Conservation (phyloP, 2,888 invertebrate species). For the Nebria salina region DNA sequence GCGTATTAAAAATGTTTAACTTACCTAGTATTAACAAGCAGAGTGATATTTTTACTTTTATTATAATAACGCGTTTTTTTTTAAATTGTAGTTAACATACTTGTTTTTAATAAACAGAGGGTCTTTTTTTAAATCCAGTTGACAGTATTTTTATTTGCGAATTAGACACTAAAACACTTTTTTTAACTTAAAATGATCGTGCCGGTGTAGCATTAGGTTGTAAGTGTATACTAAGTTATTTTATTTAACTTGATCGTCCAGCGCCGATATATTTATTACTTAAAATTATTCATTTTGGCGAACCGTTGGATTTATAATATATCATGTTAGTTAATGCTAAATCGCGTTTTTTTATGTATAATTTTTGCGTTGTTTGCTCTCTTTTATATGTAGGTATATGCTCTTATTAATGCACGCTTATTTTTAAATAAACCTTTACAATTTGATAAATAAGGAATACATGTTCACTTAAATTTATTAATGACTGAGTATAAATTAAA, state of each 20-base stretch:
- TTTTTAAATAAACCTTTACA: neutral
- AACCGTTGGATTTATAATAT: conserved; percentile 12
- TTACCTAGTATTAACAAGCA: conserved; percentile 60
- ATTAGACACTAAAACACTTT: conserved; percentile 20
- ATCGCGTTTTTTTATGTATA: conserved; percentile 1
- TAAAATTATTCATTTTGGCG: conserved; percentile 31
- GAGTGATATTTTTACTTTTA: conserved; percentile 60
- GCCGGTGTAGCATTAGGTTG: conserved; percentile 24
- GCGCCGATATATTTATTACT: conserved; percentile 43
- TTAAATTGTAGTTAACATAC: conserved; percentile 48
- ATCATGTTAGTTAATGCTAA: conserved; percentile 6
- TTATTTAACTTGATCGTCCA: conserved; percentile 29
- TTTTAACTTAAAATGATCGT: conserved; percentile 32
- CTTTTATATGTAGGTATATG: conserved; percentile 5
- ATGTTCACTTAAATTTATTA: neutral
- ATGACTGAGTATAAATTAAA: neutral
- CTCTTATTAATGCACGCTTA: neutral
- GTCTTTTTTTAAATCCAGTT: conserved; percentile 27
- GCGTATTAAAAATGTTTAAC: conserved; percentile 48
- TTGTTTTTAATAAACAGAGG: conserved; percentile 9
- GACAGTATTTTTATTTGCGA: conserved; percentile 33
- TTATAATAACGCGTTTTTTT: conserved; percentile 46
- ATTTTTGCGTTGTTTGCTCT: conserved; percentile 41
- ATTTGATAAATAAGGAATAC: neutral
- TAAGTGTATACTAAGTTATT: conserved; percentile 43